Percentiles rank a stretch among this genome's conserved stretches.
Conservation (phyloP, 1,140 invertebrate species). For the Diorhabda sublineata region DNA sequence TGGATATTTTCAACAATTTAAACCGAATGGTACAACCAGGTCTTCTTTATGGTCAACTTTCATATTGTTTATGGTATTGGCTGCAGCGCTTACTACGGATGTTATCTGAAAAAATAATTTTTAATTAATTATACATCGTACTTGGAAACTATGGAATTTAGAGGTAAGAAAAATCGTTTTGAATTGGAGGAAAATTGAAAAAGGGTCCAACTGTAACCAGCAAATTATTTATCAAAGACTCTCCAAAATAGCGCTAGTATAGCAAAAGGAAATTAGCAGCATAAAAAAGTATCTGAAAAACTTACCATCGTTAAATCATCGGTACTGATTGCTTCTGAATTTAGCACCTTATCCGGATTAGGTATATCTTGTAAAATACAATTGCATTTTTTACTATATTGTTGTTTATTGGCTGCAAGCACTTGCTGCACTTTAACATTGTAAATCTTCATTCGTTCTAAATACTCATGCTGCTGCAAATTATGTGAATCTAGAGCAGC, state of each 20-base stretch:
- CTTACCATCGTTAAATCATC: slow-evolving; percentile 58
- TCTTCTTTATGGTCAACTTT: slow-evolving; percentile 79
- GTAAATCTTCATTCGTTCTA: slow-evolving; percentile 70
- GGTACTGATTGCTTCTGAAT: slow-evolving; percentile 50
- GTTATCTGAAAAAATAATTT: slow-evolving; percentile 54
- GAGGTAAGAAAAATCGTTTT: too few species aligned
- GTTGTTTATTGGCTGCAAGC: slow-evolving; percentile 46
- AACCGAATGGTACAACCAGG: slow-evolving; percentile 70
- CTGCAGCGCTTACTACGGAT: slow-evolving; percentile 60
- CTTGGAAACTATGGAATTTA: too few species aligned
- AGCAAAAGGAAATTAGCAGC: too few species aligned
- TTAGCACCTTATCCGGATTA: slow-evolving; percentile 55
- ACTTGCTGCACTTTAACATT: slow-evolving; percentile 57
- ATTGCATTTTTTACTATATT: slow-evolving; percentile 44
- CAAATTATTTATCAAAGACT: too few species aligned
- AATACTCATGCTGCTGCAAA: slow-evolving; percentile 74
- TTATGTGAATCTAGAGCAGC: slow-evolving; percentile 73
- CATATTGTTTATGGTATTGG: slow-evolving; percentile 63
- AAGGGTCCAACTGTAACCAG: too few species aligned
- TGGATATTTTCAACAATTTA: slow-evolving; percentile 12
- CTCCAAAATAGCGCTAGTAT: too few species aligned
- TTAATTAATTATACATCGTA: background rate
- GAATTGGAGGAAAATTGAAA: too few species aligned
- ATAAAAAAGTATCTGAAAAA: slow-evolving; percentile 1
- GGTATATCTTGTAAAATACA: slow-evolving; percentile 58